Evolutionary conservation across 2,113 vertebrate species (phyloP).

Genomic region (Dicentrarchus labrax): DNA sequence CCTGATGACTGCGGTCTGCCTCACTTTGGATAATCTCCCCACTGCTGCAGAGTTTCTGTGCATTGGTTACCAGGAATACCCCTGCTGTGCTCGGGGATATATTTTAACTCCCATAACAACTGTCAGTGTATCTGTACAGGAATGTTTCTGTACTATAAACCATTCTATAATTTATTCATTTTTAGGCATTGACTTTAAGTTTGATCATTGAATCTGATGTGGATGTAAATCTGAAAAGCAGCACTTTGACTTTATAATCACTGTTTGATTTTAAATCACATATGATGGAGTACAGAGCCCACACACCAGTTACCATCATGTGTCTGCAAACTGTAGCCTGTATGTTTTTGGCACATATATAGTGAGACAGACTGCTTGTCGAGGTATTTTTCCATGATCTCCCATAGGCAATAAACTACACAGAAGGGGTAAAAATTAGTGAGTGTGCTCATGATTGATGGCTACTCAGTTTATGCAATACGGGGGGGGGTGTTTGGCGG

Average conservation of each 20-base stretch:
- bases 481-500: not conserved
- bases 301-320: not conserved
- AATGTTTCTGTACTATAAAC: not conserved
- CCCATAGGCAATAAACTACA: not conserved
- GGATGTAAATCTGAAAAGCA: not conserved
- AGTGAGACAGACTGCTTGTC: not conserved
- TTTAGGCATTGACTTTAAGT: not conserved
- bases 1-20: slow-evolving; percentile 22
- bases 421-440: not conserved
- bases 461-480: slow-evolving; percentile 33
- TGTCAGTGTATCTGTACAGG: not conserved
- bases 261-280: not conserved
- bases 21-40: slow-evolving; percentile 22
- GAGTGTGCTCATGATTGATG: not conserved
- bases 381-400: not conserved
- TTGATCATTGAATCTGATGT: not conserved
- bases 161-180: no score
- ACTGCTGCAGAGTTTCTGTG: not conserved
- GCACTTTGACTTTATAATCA: not conserved
- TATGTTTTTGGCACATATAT: not conserved
- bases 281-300: not conserved
- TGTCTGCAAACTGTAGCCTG: not conserved
- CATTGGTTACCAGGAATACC: not conserved
- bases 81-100: not conserved
- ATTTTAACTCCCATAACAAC: not conserved